Evolutionary conservation across 2,888 invertebrate genomes (phyloP), one percentile per base, ranked within the genome.

Genomic region (Buathra laborator): DNA sequence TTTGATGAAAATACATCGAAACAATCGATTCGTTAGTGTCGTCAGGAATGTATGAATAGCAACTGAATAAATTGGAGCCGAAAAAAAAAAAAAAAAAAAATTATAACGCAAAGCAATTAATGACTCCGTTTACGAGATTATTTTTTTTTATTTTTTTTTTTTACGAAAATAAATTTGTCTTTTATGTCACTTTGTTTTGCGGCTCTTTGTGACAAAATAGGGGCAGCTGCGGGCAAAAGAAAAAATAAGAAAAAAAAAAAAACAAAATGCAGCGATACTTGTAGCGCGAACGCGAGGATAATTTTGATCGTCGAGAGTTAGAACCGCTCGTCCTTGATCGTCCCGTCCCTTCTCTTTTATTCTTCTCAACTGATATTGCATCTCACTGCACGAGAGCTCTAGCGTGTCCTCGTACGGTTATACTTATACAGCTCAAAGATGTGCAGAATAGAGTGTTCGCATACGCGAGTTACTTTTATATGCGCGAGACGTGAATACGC

Each of bases 251-350:
- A 82, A 64, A 77, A 75, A 14, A 76, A 46, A 43, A 53, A 70
- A 76, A 44, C n/a, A 32, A 71, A 64, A 68, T 59, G 56, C 64
- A 19, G 51, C 79, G 75, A 80, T 32, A 62, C 46, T 70, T 24
- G 56, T 56, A 62, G 77, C 79, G 77, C 74, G 86, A 88, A 85
- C 81, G 85, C 85, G 78, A 85, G 81, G 66, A 81, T 79, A 82
- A 85, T 85, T 85, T 85, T 79, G 85, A 85, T 81, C 85, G 71
- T 66, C 77, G 74, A 75, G 84, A 79, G 84, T 81, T 85, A 71
- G 84, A 79, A 85, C 75, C 71, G 29, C 79, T 81, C 71, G 82
- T 85, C 85, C 85, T 85, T 84, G 84, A 84, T 84, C 84, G 81
- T 74, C 77, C 81, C 81, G 84, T 81, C 77, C 84, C 81, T 84